Conservation (phyloP, 2,797 vertebrate genomes). For the Liparis tanakae region DNA sequence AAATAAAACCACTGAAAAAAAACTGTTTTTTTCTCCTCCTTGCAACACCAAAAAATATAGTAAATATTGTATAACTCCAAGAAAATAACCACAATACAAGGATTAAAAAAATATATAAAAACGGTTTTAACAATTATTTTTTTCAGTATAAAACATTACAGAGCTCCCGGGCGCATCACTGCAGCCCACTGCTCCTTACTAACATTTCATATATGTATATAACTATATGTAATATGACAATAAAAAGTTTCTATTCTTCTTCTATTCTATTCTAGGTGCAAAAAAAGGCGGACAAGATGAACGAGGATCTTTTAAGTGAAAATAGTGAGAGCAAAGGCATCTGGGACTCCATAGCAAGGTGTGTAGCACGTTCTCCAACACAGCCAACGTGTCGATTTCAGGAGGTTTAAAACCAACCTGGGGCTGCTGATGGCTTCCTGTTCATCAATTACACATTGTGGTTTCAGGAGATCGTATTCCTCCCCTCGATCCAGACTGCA, state of each 20-base stretch:
- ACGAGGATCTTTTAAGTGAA: conserved; percentile 91
- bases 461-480: conserved; percentile 77
- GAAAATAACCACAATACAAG: too few relatives aligned
- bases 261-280: conserved; percentile 91
- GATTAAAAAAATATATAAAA: too few relatives aligned
- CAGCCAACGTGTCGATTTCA: conserved; percentile 10
- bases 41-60: too few relatives aligned
- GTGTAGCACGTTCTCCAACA: conserved; percentile 23
- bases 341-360: conserved; percentile 91
- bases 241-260: too few relatives aligned
- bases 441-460: conserved; percentile 64
- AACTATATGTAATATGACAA: too few relatives aligned
- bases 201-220: too few relatives aligned
- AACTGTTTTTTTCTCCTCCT: conserved; percentile 21
- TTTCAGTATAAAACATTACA: too few relatives aligned
- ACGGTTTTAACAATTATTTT: too few relatives aligned
- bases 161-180: too few relatives aligned
- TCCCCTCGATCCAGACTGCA: conserved; percentile 77
- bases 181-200: too few relatives aligned
- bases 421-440: conserved; percentile 43
- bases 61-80: too few relatives aligned
- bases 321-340: conserved; percentile 82
- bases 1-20: not conserved
- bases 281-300: conserved; percentile 90
- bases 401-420: conserved; percentile 4